phyloP scores from a whole-genome alignment of 2,113 vertebrate species.

The Neogale vison region DNA sequence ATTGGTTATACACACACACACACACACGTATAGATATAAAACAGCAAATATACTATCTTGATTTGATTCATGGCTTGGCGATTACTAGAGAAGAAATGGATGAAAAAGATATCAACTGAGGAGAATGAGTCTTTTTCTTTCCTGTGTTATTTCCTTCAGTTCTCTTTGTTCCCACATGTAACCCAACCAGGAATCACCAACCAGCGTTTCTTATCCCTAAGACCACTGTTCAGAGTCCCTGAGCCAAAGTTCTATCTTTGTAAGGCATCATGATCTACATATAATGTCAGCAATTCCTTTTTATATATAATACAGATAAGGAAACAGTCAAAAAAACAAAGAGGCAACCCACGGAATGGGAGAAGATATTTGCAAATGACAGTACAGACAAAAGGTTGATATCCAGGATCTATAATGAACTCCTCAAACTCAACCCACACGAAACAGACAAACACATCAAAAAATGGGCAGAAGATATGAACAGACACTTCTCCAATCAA shows the following conservation, averaged over 20 bases:
- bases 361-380: too few species aligned
- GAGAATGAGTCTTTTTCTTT: neutral
- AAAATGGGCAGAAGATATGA: too few species aligned
- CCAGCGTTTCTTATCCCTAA: neutral
- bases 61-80: neutral
- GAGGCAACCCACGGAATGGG: too few species aligned
- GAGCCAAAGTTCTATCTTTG: neutral
- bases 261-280: neutral
- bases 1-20: neutral
- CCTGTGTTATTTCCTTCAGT: neutral
- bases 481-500: too few species aligned
- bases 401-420: too few species aligned
- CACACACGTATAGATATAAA: neutral
- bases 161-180: neutral
- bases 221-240: neutral
- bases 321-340: too few species aligned
- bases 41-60: neutral
- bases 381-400: too few species aligned
- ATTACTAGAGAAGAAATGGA: slow-evolving; percentile 7
- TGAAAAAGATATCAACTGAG: neutral
- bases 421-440: too few species aligned
- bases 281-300: neutral
- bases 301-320: neutral
- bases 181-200: neutral
- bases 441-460: too few species aligned